These are phyloP conservation scores for Telmatherina bonti DNA, from an alignment of 2,797 vertebrate species.

Conservation along the genomic window DNA sequence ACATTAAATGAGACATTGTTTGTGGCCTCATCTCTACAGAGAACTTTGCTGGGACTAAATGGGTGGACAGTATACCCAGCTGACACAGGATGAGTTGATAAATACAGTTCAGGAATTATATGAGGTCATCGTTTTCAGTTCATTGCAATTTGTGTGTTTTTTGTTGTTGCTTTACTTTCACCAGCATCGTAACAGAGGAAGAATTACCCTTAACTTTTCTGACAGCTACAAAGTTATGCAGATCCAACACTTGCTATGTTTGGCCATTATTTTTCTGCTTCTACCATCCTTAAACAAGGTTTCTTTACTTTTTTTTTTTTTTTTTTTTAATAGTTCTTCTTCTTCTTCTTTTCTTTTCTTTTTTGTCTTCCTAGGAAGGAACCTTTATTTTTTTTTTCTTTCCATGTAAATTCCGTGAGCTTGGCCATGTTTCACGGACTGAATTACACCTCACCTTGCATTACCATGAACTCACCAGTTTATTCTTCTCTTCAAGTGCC, in stretches of 20 bases:
- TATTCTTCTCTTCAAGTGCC: conserved; percentile 79
- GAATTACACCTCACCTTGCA: neutral
- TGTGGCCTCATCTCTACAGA: neutral
- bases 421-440: conserved; percentile 13
- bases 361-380: neutral
- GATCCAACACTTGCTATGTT: neutral
- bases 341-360: neutral
- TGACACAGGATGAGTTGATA: neutral
- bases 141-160: neutral
- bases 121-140: neutral
- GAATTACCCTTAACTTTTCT: neutral
- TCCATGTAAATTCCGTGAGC: neutral
- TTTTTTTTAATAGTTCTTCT: neutral
- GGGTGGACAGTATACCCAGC: neutral
- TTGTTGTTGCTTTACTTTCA: neutral
- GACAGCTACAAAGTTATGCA: neutral
- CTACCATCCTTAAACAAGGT: no score
- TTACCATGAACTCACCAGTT: conserved; percentile 80
- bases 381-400: neutral
- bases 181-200: neutral
- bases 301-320: no score
- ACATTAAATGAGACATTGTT: neutral
- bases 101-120: neutral
- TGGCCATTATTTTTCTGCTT: neutral
- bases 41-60: neutral